Evolutionary conservation across 30 jellyfish, hydroid and myxozoan species (phyloP).

Genomic region (Pseudorhiza aurosa): DNA sequence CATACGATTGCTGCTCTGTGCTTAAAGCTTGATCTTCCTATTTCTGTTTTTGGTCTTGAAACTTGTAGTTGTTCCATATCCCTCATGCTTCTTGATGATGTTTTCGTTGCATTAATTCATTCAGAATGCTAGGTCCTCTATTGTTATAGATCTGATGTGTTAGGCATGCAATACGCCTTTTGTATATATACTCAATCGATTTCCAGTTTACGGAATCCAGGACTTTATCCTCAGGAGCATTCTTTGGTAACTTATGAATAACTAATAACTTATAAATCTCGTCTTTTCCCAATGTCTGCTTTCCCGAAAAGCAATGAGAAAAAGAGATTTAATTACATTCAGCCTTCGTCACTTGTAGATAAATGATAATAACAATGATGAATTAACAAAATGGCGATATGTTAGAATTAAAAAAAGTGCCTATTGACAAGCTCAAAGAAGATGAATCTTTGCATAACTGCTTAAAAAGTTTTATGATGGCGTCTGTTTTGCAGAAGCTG

Average conservation of each 20-base stretch:
- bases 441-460: no score
- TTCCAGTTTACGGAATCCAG: constrained; percentile 37
- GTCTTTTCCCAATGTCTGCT: no score
- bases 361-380: no score
- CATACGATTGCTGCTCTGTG: constrained; percentile 58
- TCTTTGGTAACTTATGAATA: constrained; percentile 43
- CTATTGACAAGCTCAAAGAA: no score
- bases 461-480: no score
- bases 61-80: constrained; percentile 23
- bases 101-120: constrained; percentile 38
- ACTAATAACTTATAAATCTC: no score
- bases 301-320: no score
- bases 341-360: no score
- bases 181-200: constrained; percentile 38
- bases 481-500: no score
- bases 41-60: constrained; percentile 43
- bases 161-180: constrained; percentile 52
- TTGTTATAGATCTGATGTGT: constrained; percentile 36
- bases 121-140: constrained; percentile 52
- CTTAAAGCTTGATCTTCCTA: constrained; percentile 49
- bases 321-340: no score
- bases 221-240: constrained; percentile 45
- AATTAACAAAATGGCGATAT: no score
- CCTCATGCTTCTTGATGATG: constrained; percentile 64
- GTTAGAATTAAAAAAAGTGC: no score